Conservation (phyloP, 2,797 vertebrate species). For the Nasua narica region DNA sequence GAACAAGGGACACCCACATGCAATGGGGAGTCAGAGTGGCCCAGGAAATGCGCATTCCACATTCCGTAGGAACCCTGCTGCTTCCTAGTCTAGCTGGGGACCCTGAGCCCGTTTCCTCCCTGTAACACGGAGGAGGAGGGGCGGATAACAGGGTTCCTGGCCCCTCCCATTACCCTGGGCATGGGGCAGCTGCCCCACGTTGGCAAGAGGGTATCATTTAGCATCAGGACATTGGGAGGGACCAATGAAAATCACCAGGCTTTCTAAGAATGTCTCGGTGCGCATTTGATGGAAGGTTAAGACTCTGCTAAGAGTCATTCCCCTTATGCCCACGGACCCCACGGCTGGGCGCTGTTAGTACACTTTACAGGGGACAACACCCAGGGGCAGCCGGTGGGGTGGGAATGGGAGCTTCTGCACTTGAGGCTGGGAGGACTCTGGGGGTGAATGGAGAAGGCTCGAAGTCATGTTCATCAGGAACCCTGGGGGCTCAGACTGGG, state of each 20-base stretch:
- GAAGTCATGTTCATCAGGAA: neutral
- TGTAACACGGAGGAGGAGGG: neutral
- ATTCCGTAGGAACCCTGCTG: accelerated
- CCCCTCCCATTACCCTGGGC: neutral
- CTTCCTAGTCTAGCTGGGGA: neutral
- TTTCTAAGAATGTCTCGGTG: neutral
- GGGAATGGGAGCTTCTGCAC: neutral
- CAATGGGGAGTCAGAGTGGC: accelerated
- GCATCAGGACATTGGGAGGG: neutral
- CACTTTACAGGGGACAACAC: neutral
- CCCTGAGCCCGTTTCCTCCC: neutral
- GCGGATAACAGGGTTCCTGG: no score
- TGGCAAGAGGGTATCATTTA: neutral
- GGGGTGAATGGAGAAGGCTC: neutral
- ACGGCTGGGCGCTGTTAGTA: neutral
- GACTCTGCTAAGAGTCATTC: neutral
- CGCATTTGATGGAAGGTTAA: neutral
- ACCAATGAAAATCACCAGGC: neutral
- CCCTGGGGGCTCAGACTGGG: neutral
- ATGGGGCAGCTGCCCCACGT: neutral
- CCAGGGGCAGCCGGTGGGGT: neutral
- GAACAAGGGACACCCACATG: neutral
- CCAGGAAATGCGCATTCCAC: accelerated
- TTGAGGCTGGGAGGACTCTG: neutral
- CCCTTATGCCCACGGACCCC: neutral